Conservation (phyloP, 2,888 invertebrate species). For the Pocota personata region DNA sequence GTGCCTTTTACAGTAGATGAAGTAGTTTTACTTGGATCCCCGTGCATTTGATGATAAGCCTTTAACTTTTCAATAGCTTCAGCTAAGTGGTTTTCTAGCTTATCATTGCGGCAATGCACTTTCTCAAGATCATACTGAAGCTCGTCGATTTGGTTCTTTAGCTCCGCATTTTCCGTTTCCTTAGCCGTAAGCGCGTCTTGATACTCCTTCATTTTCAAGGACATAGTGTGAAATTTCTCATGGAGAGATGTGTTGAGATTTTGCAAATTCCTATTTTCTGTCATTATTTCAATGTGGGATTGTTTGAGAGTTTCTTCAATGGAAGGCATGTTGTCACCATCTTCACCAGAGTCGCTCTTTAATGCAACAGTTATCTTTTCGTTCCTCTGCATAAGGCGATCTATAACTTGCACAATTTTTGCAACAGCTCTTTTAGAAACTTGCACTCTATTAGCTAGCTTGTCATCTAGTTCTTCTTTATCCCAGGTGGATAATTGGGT, state of each 20-base stretch:
- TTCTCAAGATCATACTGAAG: slow-evolving; percentile 95
- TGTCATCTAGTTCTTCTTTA: slow-evolving; percentile 97
- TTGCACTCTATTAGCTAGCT: slow-evolving; percentile 96
- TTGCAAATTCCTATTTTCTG: slow-evolving; percentile 96
- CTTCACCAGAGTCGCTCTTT: slow-evolving; percentile 85
- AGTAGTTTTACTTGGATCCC: slow-evolving; percentile 85
- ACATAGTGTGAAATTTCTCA: slow-evolving; percentile 96
- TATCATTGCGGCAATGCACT: slow-evolving; percentile 93
- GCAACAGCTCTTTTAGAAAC: slow-evolving; percentile 98
- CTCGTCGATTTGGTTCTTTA: slow-evolving; percentile 98
- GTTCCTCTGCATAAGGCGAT: slow-evolving; percentile 96
- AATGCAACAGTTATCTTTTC: slow-evolving; percentile 96
- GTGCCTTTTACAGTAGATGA: slow-evolving; percentile 76
- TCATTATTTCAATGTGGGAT: slow-evolving; percentile 93
- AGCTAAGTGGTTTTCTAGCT: slow-evolving; percentile 95
- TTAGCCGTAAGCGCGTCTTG: slow-evolving; percentile 91
- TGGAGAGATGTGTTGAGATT: slow-evolving; percentile 95
- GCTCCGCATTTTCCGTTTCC: slow-evolving; percentile 97
- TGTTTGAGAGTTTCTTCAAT: slow-evolving; percentile 93
- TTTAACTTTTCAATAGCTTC: slow-evolving; percentile 96
- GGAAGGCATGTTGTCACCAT: slow-evolving; percentile 72
- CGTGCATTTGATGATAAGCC: slow-evolving; percentile 91
- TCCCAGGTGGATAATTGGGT: slow-evolving; percentile 99
- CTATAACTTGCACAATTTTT: slow-evolving; percentile 98
- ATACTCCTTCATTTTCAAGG: slow-evolving; percentile 92